These are phyloP conservation scores for Halictus ligatus DNA, from an alignment of 2,888 invertebrate species.

Conservation along the genomic window DNA sequence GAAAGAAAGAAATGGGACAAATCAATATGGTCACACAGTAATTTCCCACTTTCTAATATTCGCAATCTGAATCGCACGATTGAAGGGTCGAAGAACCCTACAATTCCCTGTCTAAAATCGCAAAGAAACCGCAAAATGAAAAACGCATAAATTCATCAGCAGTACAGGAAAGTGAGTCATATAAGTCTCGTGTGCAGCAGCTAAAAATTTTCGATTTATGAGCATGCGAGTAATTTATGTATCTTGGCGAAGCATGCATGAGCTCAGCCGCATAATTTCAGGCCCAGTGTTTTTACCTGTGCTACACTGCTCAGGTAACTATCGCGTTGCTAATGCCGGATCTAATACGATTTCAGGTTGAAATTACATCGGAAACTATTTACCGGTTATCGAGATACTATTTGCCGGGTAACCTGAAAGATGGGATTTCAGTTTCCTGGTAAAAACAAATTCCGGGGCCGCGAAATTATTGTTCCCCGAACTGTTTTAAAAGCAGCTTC, in stretches of 20 bases:
- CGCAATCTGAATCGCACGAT: background rate
- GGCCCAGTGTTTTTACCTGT: background rate
- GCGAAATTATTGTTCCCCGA: background rate
- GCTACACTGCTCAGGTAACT: background rate
- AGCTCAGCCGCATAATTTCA: background rate
- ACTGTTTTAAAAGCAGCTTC: background rate
- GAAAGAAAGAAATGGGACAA: too few species aligned
- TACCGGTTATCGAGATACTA: background rate
- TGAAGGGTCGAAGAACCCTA: too few species aligned
- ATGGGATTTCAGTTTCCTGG: background rate
- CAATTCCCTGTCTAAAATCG: background rate
- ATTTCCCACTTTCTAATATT: background rate
- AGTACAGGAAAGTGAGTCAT: background rate
- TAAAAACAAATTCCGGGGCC: background rate
- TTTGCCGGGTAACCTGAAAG: background rate
- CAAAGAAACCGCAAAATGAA: background rate
- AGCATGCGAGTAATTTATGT: conserved; percentile 8
- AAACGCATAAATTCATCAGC: background rate
- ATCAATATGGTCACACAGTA: background rate
- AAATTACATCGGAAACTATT: background rate
- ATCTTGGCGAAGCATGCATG: background rate
- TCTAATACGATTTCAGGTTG: background rate
- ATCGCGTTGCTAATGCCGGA: background rate
- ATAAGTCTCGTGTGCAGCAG: background rate
- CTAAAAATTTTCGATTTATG: background rate